A percentile compares a stretch with the other conserved stretches of the same genome.
Evolutionary conservation across 2,888 invertebrate species (phyloP).

Genomic region (Thera obeliscata): DNA sequence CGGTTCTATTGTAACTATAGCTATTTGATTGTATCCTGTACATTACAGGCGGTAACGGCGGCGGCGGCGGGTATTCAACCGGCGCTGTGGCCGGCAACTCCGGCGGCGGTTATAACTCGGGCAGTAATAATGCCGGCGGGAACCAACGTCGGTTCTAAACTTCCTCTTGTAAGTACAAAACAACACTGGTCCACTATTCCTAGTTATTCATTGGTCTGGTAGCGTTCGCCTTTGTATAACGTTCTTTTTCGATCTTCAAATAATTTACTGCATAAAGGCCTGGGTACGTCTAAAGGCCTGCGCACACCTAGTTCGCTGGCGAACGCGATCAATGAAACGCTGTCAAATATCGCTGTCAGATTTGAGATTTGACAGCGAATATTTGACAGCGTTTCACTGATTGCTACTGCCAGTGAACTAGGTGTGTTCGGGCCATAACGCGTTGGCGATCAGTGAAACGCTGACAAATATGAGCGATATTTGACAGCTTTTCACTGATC

Average conservation of each 20-base stretch:
- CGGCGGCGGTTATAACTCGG: constrained; percentile 46
- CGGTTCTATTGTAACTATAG: background rate
- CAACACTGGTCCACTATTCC: background rate
- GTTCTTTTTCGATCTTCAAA: background rate
- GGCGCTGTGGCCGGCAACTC: constrained; percentile 62
- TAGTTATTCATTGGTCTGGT: background rate
- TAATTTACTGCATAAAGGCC: too few relatives aligned
- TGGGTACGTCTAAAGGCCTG: too few relatives aligned
- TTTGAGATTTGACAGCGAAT: too few relatives aligned
- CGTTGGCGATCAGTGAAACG: too few relatives aligned
- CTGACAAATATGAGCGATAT: too few relatives aligned
- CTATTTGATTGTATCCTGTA: constrained; percentile 23
- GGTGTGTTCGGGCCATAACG: too few relatives aligned
- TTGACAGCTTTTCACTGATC: too few relatives aligned
- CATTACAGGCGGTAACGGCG: constrained; percentile 39
- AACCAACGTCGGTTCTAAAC: constrained; percentile 67
- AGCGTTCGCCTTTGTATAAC: background rate
- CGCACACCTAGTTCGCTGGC: too few relatives aligned
- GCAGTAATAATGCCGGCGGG: constrained; percentile 46
- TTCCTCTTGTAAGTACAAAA: constrained; percentile 70
- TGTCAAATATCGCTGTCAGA: too few relatives aligned
- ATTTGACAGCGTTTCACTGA: too few relatives aligned
- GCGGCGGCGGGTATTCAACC: constrained; percentile 47
- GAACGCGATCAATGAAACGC: too few relatives aligned
- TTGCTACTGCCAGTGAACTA: too few relatives aligned